Evolutionary conservation across 2,888 invertebrate species (phyloP).

Genomic region (Mesochorus sp.): DNA sequence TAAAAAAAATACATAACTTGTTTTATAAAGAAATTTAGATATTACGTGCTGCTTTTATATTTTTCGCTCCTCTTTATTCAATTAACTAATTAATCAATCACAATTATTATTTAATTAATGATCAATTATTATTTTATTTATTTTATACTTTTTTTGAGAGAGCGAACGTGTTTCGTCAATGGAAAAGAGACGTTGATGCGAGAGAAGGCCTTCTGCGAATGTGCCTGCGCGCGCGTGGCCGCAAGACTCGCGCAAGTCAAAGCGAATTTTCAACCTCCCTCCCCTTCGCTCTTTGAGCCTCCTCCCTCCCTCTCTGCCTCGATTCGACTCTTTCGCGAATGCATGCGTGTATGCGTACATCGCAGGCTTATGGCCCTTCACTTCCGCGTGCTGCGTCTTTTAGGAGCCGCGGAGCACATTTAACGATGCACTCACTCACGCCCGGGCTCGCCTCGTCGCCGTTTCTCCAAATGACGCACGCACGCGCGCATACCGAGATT

Average conservation of each 20-base stretch:
- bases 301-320: conserved; percentile 1
- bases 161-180: conserved; percentile 58
- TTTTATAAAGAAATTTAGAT: not conserved
- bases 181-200: conserved; percentile 60
- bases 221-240: conserved; percentile 43
- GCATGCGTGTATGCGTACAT: conserved; percentile 43
- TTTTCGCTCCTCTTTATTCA: too few species aligned
- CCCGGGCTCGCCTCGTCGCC: not conserved
- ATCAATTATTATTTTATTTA: too few species aligned
- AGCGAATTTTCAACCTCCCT: conserved; percentile 51
- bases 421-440: conserved; percentile 22
- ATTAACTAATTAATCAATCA: too few species aligned
- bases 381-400: conserved; percentile 62
- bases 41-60: too few species aligned
- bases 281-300: conserved; percentile 45
- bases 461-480: conserved; percentile 29
- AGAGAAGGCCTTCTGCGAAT: conserved; percentile 52
- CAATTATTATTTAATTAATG: too few species aligned
- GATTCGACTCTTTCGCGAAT: conserved; percentile 15
- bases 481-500: conserved; percentile 20
- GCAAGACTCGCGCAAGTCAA: conserved; percentile 66
- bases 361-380: conserved; percentile 53
- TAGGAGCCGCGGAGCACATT: conserved; percentile 2
- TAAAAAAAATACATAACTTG: not conserved
- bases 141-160: too few species aligned